These are phyloP conservation scores for Tenthredo scrophulariae DNA, from an alignment of 2,888 invertebrate genomes.

Conservation along the genomic window DNA sequence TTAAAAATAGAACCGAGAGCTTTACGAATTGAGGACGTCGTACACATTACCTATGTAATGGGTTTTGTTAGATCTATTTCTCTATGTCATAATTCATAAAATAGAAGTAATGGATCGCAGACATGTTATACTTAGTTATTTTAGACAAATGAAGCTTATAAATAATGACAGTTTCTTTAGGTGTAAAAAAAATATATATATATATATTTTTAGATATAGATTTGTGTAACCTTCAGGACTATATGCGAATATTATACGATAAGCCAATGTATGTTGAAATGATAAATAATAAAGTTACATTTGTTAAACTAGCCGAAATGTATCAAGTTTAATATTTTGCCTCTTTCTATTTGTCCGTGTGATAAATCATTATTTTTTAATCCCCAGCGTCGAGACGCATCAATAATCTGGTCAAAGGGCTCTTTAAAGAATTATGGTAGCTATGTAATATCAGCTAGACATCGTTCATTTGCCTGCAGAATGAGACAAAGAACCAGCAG, in stretches of 20 bases:
- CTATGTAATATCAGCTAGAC: no score
- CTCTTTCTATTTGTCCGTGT: background rate
- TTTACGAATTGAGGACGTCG: background rate
- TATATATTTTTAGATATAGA: background rate
- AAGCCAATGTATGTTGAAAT: background rate
- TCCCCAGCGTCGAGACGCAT: background rate
- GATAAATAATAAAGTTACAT: background rate
- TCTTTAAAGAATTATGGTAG: no score
- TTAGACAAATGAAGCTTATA: background rate
- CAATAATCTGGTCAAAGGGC: no score
- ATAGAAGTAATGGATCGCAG: background rate
- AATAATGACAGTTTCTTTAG: background rate
- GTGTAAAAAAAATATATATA: background rate
- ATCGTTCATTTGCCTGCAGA: no score
- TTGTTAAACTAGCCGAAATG: background rate
- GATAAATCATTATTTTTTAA: background rate
- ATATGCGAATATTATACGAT: no score
- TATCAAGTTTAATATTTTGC: background rate
- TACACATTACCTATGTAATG: background rate
- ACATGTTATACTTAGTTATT: background rate
- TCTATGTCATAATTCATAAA: background rate
- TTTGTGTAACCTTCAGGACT: no score
- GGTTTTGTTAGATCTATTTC: background rate
- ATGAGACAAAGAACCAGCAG: no score
- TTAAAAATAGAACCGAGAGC: background rate